A percentile compares a stretch with the other conserved stretches of the same genome.
These are phyloP conservation scores for Notoglanidium macrostoma DNA, from an alignment of 2,797 vertebrate species.

Conservation along the genomic window DNA sequence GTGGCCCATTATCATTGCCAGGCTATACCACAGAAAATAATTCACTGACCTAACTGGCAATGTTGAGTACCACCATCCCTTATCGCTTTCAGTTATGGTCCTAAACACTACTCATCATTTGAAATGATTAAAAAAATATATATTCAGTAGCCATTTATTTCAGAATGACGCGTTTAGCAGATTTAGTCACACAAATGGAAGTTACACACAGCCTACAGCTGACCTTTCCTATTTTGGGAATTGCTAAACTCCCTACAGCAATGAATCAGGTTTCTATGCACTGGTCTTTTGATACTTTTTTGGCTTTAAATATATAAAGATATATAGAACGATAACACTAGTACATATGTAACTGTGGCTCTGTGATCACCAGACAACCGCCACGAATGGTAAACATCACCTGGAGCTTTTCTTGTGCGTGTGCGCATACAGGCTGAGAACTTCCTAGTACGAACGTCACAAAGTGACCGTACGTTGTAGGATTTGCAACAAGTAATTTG, in stretches of 20 bases:
- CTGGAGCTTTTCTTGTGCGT: background rate
- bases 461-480: background rate
- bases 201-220: background rate
- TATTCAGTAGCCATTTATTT: background rate
- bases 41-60: slow-evolving; percentile 13
- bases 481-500: background rate
- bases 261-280: background rate
- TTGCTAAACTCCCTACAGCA: slow-evolving; percentile 5
- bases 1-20: background rate
- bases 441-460: background rate
- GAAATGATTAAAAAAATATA: background rate
- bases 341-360: background rate
- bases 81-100: slow-evolving; percentile 1
- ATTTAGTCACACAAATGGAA: background rate
- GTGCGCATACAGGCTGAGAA: background rate
- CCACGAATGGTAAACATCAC: background rate
- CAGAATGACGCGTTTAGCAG: background rate
- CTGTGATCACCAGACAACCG: background rate
- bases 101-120: background rate
- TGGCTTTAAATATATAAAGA: slow-evolving; percentile 25
- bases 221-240: slow-evolving; percentile 21
- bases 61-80: background rate
- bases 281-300: slow-evolving; percentile 29
- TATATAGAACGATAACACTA: slow-evolving; percentile 1
- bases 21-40: slow-evolving; percentile 7